Evolutionary conservation across 2,888 invertebrate species (phyloP), one percentile per base, ranked within the genome.

Genomic region (Archips xylosteana): DNA sequence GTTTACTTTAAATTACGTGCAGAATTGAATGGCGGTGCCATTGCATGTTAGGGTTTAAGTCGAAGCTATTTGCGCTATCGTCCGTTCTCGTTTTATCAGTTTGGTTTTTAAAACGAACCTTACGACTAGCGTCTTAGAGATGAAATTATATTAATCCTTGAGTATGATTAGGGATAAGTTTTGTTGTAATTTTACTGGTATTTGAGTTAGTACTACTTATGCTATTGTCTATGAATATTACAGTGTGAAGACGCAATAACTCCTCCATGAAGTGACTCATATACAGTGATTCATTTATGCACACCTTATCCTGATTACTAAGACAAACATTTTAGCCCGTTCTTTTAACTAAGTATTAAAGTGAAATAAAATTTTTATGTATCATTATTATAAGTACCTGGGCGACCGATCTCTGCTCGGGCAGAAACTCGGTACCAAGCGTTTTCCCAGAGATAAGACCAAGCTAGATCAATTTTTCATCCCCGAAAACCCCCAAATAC

Each of bases 1-100:
- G 77, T 79, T 83, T 80, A 76, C 79, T 80, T 82, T 76, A 73
- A 79, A 79, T 80, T 78, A 79, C 80, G 76, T 76, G 76, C 75
- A 72, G 73, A 75, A 78, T 76, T 76, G 77, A 74, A 76, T 74
- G 65, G 61, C 51, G 51, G 60, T 32, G 34, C 32, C 39, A 66
- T 15, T 60, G 61, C 69, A 69, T 49, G 61, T 69, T 23, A 39
- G 49, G 39, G 49, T 69, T 67, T 67, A 67, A 67, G 54, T 67
- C 57, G 42, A n/a, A 54, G 57, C 49, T 69, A 61, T 61, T 69
- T 69, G 49, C 39, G 51, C 61, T 49, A 61, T 69, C 69, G 61
- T 23, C 3, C 39, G 49, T n/a, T 61, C 39, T 51, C 13, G 61
- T 4, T 13, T 42, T n/a, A 15, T 51, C 36, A 1, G n/a, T 34